These are phyloP conservation scores for Drosophila navojoa DNA, from an alignment of 1,140 invertebrate species.

Conservation along the genomic window DNA sequence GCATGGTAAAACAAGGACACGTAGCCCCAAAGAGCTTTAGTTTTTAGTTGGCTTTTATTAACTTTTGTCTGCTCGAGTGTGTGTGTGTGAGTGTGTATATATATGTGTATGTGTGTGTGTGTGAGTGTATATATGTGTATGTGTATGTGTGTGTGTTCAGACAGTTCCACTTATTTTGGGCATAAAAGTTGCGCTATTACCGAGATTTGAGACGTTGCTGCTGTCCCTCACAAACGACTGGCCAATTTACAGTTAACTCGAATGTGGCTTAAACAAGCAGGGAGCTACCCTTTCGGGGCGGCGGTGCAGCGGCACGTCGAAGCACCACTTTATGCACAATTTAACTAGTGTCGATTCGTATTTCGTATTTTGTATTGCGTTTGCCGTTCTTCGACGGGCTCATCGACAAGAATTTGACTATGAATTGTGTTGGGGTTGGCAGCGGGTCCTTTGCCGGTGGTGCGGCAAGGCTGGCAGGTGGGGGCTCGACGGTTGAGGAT, in stretches of 20 bases:
- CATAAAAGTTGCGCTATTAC: constrained; percentile 77
- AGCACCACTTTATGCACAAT: constrained; percentile 52
- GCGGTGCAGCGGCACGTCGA: constrained; percentile 20
- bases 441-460: neutral
- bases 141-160: constrained; percentile 26
- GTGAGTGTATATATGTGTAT: neutral
- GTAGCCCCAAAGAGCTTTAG: constrained; percentile 70
- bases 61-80: constrained; percentile 61
- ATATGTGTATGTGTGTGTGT: constrained; percentile 10
- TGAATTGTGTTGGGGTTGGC: neutral
- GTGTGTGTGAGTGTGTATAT: constrained; percentile 23
- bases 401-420: accelerated
- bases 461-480: neutral
- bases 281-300: no score
- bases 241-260: constrained; percentile 68
- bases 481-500: neutral
- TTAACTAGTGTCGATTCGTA: constrained; percentile 42
- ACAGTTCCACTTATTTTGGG: constrained; percentile 71
- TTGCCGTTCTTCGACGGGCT: no score
- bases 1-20: constrained; percentile 63
- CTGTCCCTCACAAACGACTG: constrained; percentile 33
- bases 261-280: constrained; percentile 31
- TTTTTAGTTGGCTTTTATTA: constrained; percentile 81
- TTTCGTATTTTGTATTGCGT: no score
- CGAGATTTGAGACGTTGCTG: constrained; percentile 61